Percentiles rank a stretch among this genome's conserved stretches.
phyloP scores from a whole-genome alignment of 2,888 invertebrate species.

The Psylliodes chrysocephalus region DNA sequence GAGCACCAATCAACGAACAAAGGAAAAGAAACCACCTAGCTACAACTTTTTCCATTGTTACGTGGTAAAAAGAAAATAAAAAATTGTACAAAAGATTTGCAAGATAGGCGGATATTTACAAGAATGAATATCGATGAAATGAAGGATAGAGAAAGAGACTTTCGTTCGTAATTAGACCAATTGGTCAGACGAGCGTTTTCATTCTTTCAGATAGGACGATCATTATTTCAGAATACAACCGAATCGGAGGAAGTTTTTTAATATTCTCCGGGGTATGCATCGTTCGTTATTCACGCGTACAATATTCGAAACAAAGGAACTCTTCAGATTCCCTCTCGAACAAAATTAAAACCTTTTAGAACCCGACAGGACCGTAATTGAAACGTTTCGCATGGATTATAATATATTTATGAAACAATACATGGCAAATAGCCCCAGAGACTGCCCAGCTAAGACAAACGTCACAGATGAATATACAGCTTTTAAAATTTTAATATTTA shows the following conservation, averaged over 20 bases:
- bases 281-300: conserved; percentile 38
- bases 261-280: conserved; percentile 41
- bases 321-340: conserved; percentile 35
- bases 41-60: conserved; percentile 31
- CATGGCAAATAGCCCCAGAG: too few species aligned
- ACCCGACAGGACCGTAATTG: conserved; percentile 9
- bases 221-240: conserved; percentile 41
- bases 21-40: conserved; percentile 17
- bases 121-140: conserved; percentile 32
- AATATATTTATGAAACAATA: too few species aligned
- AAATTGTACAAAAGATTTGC: conserved; percentile 24
- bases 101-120: conserved; percentile 18
- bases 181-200: conserved; percentile 48
- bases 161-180: conserved; percentile 48
- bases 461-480: too few species aligned
- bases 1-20: conserved; percentile 17
- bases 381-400: background rate
- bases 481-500: too few species aligned
- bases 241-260: conserved; percentile 41
- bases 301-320: conserved; percentile 40
- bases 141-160: conserved; percentile 34
- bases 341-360: conserved; percentile 34
- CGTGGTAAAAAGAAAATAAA: conserved; percentile 25
- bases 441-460: too few species aligned
- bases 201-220: conserved; percentile 39